phyloP scores from a whole-genome alignment of 2,797 vertebrate genomes.

The Peromyscus nudipes region DNA sequence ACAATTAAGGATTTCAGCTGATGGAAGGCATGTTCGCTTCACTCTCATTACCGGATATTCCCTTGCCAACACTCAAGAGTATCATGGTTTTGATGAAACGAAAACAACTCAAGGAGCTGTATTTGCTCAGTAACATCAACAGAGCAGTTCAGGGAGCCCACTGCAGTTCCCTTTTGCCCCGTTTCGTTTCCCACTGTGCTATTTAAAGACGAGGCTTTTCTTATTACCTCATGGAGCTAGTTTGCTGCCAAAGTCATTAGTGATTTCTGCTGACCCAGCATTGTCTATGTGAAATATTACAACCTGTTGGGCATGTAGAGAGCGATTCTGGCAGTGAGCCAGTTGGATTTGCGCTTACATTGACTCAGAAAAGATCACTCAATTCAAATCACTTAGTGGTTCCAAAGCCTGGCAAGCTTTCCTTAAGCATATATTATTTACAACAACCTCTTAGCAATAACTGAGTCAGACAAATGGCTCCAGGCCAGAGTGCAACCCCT shows the following conservation, averaged over 20 bases:
- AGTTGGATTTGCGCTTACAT: constrained; percentile 48
- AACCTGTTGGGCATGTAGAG: constrained; percentile 2
- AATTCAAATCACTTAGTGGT: constrained; percentile 21
- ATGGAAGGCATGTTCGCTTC: constrained; percentile 87
- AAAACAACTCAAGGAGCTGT: constrained; percentile 85
- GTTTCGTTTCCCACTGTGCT: constrained; percentile 57
- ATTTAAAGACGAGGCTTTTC: constrained; percentile 76
- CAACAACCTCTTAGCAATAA: constrained; percentile 47
- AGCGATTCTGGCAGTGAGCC: constrained; percentile 11
- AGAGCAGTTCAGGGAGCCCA: constrained; percentile 64
- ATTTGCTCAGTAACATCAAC: constrained; percentile 82
- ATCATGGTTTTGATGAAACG: constrained; percentile 87
- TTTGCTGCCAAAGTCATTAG: constrained; percentile 73
- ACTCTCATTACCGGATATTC: constrained; percentile 88
- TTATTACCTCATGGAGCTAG: constrained; percentile 72
- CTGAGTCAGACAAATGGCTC: not conserved
- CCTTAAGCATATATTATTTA: constrained; percentile 65
- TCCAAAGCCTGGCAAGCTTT: constrained; percentile 20
- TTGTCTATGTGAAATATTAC: constrained; percentile 62
- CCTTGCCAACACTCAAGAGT: constrained; percentile 84
- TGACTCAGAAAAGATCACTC: constrained; percentile 63
- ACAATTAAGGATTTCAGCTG: constrained; percentile 90
- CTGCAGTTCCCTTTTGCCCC: constrained; percentile 61
- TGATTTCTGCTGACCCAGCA: constrained; percentile 77
- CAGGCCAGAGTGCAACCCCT: not conserved